Evolutionary conservation across 2,113 vertebrate genomes (phyloP).

Genomic region (Pipa parva): DNA sequence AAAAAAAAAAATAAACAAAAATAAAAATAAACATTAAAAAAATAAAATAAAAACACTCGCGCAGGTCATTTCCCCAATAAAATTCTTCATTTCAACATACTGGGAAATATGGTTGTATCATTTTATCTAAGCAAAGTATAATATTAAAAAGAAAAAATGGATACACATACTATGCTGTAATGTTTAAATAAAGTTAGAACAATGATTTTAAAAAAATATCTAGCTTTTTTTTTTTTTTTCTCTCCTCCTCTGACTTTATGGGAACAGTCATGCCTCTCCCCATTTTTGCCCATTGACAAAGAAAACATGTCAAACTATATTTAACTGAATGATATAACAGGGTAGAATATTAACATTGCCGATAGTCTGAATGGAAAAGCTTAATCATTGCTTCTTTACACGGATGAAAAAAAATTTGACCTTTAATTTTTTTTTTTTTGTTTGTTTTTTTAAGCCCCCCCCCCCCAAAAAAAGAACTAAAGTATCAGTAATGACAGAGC

Average conservation of each 20-base stretch:
- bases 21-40: background rate
- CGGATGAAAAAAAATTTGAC: background rate
- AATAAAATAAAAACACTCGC: slow-evolving; percentile 27
- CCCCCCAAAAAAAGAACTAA: no score
- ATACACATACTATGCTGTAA: slow-evolving; percentile 15
- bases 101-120: slow-evolving; percentile 16
- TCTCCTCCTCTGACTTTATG: background rate
- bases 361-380: background rate
- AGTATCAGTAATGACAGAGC: background rate
- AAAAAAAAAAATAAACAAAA: slow-evolving; percentile 23
- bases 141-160: slow-evolving; percentile 15
- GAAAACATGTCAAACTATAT: background rate
- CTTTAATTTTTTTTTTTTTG: background rate
- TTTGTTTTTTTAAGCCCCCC: no score
- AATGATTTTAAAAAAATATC: slow-evolving; percentile 30
- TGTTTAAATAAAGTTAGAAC: slow-evolving; percentile 37
- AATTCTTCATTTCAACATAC: slow-evolving; percentile 25
- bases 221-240: slow-evolving; percentile 12
- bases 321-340: no score
- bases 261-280: background rate
- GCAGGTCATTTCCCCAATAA: slow-evolving; percentile 12
- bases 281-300: background rate
- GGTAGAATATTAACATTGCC: no score
- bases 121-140: slow-evolving; percentile 22
- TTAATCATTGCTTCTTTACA: background rate